phyloP scores from a whole-genome alignment of 2,888 invertebrate genomes.

The Zygaena filipendulae region DNA sequence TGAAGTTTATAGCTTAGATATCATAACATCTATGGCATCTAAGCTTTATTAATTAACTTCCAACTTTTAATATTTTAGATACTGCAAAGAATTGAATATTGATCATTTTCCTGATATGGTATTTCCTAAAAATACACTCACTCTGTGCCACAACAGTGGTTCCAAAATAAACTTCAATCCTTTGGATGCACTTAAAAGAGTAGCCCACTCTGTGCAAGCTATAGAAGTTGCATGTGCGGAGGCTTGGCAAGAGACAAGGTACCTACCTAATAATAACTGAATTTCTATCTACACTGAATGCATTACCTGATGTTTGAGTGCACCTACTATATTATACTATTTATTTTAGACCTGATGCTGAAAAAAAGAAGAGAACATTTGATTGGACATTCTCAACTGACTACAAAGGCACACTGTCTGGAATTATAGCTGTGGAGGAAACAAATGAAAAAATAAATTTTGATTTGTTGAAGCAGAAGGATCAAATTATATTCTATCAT shows the following conservation, averaged over 20 bases:
- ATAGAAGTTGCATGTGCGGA: slow-evolving; percentile 91
- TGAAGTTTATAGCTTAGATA: no score
- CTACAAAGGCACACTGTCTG: slow-evolving; percentile 84
- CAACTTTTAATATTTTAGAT: no score
- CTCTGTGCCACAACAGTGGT: slow-evolving; percentile 75
- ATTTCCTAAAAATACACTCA: slow-evolving; percentile 90
- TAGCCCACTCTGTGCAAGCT: slow-evolving; percentile 77
- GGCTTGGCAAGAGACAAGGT: slow-evolving; percentile 93
- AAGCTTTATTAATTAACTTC: no score
- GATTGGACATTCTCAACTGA: slow-evolving; percentile 98
- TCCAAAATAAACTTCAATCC: slow-evolving; percentile 85
- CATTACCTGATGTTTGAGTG: no score
- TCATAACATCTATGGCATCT: no score
- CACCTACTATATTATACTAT: no score
- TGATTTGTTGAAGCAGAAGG: slow-evolving; percentile 87
- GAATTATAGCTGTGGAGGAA: slow-evolving; percentile 66
- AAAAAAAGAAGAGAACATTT: slow-evolving; percentile 86
- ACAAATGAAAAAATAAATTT: slow-evolving; percentile 86
- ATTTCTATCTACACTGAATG: neutral
- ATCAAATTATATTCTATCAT: slow-evolving; percentile 93
- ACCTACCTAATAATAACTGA: no score
- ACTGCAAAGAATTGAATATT: slow-evolving; percentile 75
- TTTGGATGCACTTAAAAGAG: slow-evolving; percentile 87
- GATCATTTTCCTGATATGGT: slow-evolving; percentile 99
- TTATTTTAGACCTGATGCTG: slow-evolving; percentile 82